A percentile compares a stretch with the other conserved stretches of the same genome.
Evolutionary conservation across 2,113 vertebrate species (phyloP).

Genomic region (Aleadryas rufinucha): DNA sequence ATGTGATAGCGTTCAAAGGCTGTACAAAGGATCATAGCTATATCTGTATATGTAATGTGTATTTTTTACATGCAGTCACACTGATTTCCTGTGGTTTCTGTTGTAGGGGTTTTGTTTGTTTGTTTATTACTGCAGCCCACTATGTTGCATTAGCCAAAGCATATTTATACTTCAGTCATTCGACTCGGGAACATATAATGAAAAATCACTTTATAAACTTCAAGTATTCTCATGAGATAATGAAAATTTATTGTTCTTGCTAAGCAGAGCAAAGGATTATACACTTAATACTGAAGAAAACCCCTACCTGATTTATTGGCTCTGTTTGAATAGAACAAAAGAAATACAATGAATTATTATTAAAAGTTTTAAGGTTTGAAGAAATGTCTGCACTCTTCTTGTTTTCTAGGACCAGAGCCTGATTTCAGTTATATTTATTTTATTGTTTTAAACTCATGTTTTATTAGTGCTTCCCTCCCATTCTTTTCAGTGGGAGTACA

Average conservation of each 20-base stretch:
- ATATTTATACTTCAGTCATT: neutral
- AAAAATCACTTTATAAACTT: neutral
- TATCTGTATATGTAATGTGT: neutral
- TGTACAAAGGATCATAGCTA: neutral
- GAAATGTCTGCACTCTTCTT: neutral
- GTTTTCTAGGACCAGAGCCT: neutral
- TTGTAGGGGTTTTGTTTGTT: neutral
- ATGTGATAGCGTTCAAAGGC: neutral
- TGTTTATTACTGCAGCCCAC: neutral
- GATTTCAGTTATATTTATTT: neutral
- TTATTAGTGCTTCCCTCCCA: neutral
- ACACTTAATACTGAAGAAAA: neutral
- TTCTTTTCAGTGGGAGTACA: neutral
- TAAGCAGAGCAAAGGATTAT: neutral
- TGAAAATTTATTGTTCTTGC: neutral
- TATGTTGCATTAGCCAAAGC: neutral
- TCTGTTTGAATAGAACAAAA: neutral
- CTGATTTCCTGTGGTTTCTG: neutral
- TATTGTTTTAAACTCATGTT: neutral
- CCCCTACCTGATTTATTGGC: neutral
- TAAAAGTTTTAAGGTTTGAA: neutral
- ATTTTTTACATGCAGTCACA: neutral
- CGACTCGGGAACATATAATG: neutral
- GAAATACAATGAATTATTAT: neutral
- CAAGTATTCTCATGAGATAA: neutral